These are phyloP conservation scores for Dryocosmus kuriphilus DNA, from an alignment of 2,888 invertebrate species.

Conservation along the genomic window DNA sequence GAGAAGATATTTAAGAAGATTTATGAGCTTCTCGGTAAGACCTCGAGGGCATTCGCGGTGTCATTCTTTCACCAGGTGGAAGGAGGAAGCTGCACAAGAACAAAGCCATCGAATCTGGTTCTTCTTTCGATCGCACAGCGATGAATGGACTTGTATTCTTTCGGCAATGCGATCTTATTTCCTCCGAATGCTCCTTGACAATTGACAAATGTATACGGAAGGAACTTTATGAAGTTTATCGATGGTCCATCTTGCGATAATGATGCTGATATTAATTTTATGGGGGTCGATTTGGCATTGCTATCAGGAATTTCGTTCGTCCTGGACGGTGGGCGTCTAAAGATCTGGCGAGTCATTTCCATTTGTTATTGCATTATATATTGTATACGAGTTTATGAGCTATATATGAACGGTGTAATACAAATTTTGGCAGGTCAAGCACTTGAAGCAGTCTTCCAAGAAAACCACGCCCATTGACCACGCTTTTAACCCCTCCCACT, in stretches of 20 bases:
- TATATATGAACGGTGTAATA: too few relatives aligned
- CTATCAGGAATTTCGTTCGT: too few relatives aligned
- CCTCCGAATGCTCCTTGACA: slow-evolving; percentile 7
- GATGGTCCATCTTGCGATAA: slow-evolving; percentile 25
- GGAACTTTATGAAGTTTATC: slow-evolving; percentile 28
- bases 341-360: too few relatives aligned
- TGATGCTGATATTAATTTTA: slow-evolving; percentile 34
- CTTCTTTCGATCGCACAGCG: slow-evolving; percentile 33
- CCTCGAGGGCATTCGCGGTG: slow-evolving; percentile 48
- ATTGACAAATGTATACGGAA: slow-evolving; percentile 39
- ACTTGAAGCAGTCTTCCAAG: too few relatives aligned
- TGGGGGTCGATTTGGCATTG: neutral
- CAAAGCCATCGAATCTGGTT: slow-evolving; percentile 39
- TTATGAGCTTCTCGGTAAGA: slow-evolving; percentile 65
- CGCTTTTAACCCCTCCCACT: too few relatives aligned
- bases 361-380: too few relatives aligned
- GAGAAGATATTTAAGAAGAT: slow-evolving; percentile 71
- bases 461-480: too few relatives aligned
- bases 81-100: slow-evolving; percentile 39
- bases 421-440: too few relatives aligned
- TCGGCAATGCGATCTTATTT: slow-evolving; percentile 13
- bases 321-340: too few relatives aligned
- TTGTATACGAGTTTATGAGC: too few relatives aligned
- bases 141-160: slow-evolving; percentile 33
- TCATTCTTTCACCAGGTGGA: slow-evolving; percentile 47